Evolutionary conservation across 2,888 invertebrate genomes (phyloP).

Genomic region (Cremastobaeus sp.): DNA sequence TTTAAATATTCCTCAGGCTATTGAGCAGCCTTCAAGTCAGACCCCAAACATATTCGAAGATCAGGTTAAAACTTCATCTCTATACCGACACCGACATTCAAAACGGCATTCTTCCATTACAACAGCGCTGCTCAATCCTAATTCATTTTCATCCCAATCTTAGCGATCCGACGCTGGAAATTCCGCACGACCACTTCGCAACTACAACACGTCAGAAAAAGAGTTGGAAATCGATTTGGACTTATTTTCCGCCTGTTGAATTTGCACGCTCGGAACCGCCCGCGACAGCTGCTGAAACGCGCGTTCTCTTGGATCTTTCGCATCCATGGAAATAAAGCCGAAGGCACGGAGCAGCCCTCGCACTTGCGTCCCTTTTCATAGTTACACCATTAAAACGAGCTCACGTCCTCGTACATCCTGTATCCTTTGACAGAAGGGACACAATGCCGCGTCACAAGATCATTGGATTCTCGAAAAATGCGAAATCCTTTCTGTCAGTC

Average conservation of each 20-base stretch:
- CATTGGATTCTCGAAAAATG: constrained; percentile 54
- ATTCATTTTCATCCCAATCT: constrained; percentile 38
- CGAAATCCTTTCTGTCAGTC: constrained; percentile 49
- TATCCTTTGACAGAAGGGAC: constrained; percentile 43
- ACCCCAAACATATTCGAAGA: no score
- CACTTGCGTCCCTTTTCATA: constrained; percentile 46
- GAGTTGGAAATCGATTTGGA: constrained; percentile 55
- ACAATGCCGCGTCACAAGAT: constrained; percentile 36
- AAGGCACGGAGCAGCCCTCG: constrained; percentile 50
- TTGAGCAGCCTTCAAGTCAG: no score
- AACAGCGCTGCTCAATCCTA: constrained; percentile 23
- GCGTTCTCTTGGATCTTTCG: constrained; percentile 36
- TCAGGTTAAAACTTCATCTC: not conserved
- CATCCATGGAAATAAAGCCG: constrained; percentile 59
- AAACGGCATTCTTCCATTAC: no score
- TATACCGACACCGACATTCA: not conserved
- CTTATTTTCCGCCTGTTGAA: constrained; percentile 60
- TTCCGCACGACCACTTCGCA: constrained; percentile 53
- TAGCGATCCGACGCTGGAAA: constrained; percentile 24
- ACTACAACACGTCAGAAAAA: constrained; percentile 48
- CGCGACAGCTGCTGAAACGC: constrained; percentile 61
- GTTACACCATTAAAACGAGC: constrained; percentile 57
- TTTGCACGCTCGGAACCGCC: constrained; percentile 44
- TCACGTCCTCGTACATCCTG: constrained; percentile 43
- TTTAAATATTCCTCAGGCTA: no score